Conservation (phyloP, 2,797 vertebrate species). For the Dromococcyx pavoninus region DNA sequence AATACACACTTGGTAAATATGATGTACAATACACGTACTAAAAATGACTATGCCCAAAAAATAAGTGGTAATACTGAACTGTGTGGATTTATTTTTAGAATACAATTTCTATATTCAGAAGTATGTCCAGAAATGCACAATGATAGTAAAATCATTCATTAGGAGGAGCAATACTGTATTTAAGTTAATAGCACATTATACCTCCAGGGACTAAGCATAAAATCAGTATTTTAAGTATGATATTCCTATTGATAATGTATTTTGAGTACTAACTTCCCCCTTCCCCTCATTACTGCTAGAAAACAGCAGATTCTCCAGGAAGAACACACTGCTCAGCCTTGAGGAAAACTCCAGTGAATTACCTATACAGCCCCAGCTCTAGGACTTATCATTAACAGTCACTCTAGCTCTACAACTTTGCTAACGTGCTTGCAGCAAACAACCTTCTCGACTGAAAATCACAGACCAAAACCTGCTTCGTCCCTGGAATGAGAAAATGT, state of each 20-base stretch:
- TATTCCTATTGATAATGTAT: background rate
- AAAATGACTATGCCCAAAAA: background rate
- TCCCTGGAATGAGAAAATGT: background rate
- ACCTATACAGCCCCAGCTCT: accelerated
- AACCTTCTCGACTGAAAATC: background rate
- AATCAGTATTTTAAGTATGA: background rate
- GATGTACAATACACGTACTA: background rate
- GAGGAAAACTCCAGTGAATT: background rate
- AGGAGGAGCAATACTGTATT: background rate
- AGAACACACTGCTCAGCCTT: background rate
- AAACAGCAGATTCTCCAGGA: background rate
- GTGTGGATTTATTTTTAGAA: background rate
- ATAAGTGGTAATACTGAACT: background rate
- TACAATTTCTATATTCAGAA: too few species aligned
- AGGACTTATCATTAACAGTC: background rate
- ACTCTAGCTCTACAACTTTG: background rate
- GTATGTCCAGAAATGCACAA: background rate
- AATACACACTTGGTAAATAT: background rate
- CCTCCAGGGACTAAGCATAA: background rate
- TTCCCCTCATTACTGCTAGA: background rate
- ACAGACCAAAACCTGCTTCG: background rate
- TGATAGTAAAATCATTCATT: background rate
- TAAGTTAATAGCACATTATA: background rate
- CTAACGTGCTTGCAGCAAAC: background rate
- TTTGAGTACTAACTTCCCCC: background rate